Evolutionary conservation across 2,797 vertebrate species (phyloP), one percentile per base, ranked within the genome.

Genomic region (Rhinichthys osculus): DNA sequence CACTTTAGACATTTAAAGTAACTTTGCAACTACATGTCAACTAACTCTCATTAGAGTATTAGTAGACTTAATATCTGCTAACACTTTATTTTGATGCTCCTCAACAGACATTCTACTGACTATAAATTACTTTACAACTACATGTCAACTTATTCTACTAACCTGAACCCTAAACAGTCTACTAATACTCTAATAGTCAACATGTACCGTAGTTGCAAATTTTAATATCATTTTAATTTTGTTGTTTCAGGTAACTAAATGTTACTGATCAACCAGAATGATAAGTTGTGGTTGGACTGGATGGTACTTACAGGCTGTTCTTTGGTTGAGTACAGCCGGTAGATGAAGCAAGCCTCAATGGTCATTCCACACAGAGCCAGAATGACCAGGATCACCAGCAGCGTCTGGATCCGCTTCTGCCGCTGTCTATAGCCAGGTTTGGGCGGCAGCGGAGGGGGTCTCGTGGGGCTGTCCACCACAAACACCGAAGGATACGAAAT

Each of bases 291-390:
- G 8, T 9, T 54, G 40, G 5, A 35, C 13, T 21, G 35, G 47
- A 16, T 64, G 8, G 54, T 89, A 94, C 94, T 95, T 87, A 95
- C 94, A 77, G 57, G 4, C 8, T 70, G 5, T 0, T 7, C 1
- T 3, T 86, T 73, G 54, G 40, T 27, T 11, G 8, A 40, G 89
- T 94, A 92, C 42, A 96, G 92, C 2, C 16, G 59, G 87, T 93
- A 95, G 90, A 96, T 95, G 83, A 95, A 92, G 87, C 85, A 93
- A 33, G 91, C 95, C 85, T 96, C 94, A 21, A 95, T 70, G 64
- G 42, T 62, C 85, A 95, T 82, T 44, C 93, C 93, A 0, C 71
- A 86, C 81, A 96, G 78, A 0, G 93, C 93, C 92, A 95, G 1
- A 79, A 66, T 84, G 67, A 95, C 90, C 87, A 95, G 92, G 72